Evolutionary conservation across 2,797 vertebrate genomes (phyloP).

Genomic region (Chrosomus eos): DNA sequence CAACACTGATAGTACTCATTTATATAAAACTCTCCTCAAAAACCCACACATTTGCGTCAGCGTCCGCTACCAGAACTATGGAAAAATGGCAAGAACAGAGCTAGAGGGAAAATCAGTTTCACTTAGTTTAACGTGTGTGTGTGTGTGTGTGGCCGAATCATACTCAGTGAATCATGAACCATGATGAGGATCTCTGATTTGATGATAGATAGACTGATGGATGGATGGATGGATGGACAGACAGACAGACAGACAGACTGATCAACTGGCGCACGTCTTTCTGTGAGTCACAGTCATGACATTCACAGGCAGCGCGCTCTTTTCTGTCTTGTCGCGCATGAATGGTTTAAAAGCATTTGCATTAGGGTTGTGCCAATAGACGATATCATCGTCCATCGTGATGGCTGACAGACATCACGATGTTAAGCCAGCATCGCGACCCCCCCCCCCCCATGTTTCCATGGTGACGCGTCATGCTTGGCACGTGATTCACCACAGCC

Average conservation of each 20-base stretch:
- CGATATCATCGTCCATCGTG: too few relatives aligned
- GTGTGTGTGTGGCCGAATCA: neutral
- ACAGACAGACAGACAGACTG: neutral
- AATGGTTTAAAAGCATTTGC: too few relatives aligned
- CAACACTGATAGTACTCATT: slow-evolving; percentile 12
- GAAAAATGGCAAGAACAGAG: slow-evolving; percentile 15
- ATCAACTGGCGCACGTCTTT: too few relatives aligned
- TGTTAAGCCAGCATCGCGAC: too few relatives aligned
- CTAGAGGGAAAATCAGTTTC: neutral
- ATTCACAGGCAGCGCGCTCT: too few relatives aligned
- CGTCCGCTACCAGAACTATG: neutral
- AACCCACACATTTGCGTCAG: slow-evolving; percentile 36
- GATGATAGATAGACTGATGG: neutral
- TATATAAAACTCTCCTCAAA: neutral
- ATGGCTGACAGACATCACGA: too few relatives aligned
- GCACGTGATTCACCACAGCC: too few relatives aligned
- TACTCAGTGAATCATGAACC: neutral
- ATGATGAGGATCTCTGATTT: neutral
- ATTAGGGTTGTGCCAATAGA: too few relatives aligned
- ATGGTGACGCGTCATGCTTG: too few relatives aligned
- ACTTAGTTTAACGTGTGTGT: neutral
- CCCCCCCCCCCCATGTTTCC: too few relatives aligned
- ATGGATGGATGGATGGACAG: neutral
- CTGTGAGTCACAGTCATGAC: too few relatives aligned
- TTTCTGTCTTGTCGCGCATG: too few relatives aligned